Evolutionary conservation across 2,888 invertebrate species (phyloP).

Genomic region (Tiliacea aurago): DNA sequence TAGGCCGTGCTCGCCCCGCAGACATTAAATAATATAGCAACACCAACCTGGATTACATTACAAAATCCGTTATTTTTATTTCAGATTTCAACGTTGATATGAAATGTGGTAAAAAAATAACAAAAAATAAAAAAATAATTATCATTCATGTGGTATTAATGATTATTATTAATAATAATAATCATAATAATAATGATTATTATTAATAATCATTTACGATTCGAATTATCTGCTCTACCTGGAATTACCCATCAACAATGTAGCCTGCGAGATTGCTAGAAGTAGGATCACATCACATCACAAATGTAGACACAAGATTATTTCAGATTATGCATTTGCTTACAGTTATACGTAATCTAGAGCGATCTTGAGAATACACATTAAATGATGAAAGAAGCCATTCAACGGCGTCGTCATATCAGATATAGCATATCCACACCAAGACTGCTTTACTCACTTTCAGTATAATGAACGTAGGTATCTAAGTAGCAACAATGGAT

Average conservation of each 20-base stretch:
- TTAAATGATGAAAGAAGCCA: constrained; percentile 16
- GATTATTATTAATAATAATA: too few relatives aligned
- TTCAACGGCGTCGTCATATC: constrained; percentile 8
- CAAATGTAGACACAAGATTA: constrained; percentile 2
- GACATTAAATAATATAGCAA: background rate
- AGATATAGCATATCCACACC: constrained; percentile 10
- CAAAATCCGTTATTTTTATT: background rate
- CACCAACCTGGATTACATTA: background rate
- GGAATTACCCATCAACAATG: background rate
- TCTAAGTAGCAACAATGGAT: constrained; percentile 33
- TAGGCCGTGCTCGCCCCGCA: too few relatives aligned
- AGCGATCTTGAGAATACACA: constrained; percentile 12
- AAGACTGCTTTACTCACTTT: constrained; percentile 32
- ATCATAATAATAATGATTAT: too few relatives aligned
- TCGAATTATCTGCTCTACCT: background rate
- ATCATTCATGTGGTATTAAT: too few relatives aligned
- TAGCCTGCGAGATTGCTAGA: background rate
- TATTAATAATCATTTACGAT: too few relatives aligned
- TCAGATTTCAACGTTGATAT: background rate
- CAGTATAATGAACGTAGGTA: constrained; percentile 10
- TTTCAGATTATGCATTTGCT: constrained; percentile 18
- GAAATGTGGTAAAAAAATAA: too few relatives aligned
- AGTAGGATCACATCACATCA: background rate
- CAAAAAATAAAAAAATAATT: too few relatives aligned
- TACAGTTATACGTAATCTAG: constrained; percentile 19